These are phyloP conservation scores for Rutpela maculata DNA, from an alignment of 2,888 invertebrate species.

Conservation along the genomic window DNA sequence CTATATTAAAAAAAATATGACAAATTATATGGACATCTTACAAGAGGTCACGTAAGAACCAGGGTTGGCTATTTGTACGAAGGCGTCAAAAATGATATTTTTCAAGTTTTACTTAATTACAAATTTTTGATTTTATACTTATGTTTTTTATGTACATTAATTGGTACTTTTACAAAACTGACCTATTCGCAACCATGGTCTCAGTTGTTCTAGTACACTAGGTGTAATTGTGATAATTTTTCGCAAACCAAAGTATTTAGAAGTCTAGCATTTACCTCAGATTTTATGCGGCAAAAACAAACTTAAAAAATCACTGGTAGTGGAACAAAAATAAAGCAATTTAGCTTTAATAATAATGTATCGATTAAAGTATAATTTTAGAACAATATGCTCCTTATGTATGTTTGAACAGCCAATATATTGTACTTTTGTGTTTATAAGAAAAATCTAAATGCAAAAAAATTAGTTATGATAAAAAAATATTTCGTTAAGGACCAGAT, in stretches of 20 bases:
- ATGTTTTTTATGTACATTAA: not conserved
- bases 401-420: too few relatives aligned
- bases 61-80: slow-evolving; percentile 29
- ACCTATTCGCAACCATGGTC: not conserved
- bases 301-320: too few relatives aligned
- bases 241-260: slow-evolving; percentile 34
- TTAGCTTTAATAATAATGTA: too few relatives aligned
- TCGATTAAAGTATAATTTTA: too few relatives aligned
- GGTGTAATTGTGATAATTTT: slow-evolving; percentile 30
- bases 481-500: too few relatives aligned
- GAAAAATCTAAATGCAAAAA: too few relatives aligned
- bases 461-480: too few relatives aligned
- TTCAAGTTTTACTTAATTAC: slow-evolving; percentile 9
- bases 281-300: not conserved
- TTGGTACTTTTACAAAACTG: not conserved
- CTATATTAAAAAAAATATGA: slow-evolving; percentile 56
- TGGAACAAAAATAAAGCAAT: too few relatives aligned
- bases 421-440: too few relatives aligned
- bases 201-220: slow-evolving; percentile 10
- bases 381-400: too few relatives aligned
- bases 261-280: slow-evolving; percentile 26
- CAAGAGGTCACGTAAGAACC: slow-evolving; percentile 16
- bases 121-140: not conserved
- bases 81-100: slow-evolving; percentile 27
- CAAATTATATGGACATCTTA: slow-evolving; percentile 61